Percentiles rank a stretch among this genome's conserved stretches.
phyloP scores from a whole-genome alignment of 2,113 vertebrate genomes.

The Cavia porcellus region DNA sequence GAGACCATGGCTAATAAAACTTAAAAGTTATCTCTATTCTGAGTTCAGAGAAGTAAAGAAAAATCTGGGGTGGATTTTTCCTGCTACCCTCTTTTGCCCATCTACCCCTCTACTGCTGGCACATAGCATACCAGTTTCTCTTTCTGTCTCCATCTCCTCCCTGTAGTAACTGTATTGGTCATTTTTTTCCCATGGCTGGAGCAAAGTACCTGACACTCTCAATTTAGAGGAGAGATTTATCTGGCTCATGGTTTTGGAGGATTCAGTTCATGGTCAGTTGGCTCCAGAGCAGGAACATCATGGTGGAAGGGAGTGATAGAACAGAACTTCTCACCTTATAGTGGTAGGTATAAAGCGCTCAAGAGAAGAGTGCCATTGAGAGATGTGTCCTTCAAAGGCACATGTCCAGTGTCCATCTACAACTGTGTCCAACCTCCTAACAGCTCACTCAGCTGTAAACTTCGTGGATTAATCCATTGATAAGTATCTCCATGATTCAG shows the following conservation, averaged over 20 bases:
- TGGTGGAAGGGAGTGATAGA: background rate
- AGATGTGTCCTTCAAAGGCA: background rate
- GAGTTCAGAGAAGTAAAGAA: background rate
- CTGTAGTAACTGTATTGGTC: background rate
- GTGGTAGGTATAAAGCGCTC: background rate
- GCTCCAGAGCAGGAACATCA: background rate
- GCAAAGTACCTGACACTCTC: background rate
- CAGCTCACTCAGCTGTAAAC: background rate
- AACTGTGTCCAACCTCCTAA: background rate
- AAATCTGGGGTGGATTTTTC: background rate
- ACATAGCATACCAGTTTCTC: rapidly evolving
- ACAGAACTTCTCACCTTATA: background rate
- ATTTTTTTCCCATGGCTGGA: background rate
- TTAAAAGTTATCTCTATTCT: background rate
- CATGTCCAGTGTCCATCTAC: background rate
- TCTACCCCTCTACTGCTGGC: background rate
- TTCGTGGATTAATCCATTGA: background rate
- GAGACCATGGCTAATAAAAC: background rate
- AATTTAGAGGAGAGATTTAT: background rate
- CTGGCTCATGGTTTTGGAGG: background rate
- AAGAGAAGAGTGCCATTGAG: background rate
- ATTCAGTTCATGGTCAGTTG: background rate
- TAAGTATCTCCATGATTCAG: background rate
- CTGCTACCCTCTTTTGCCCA: background rate
- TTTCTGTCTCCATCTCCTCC: background rate